Conservation (phyloP, 2,797 vertebrate genomes). For the Melanotaenia maccullochi region DNA sequence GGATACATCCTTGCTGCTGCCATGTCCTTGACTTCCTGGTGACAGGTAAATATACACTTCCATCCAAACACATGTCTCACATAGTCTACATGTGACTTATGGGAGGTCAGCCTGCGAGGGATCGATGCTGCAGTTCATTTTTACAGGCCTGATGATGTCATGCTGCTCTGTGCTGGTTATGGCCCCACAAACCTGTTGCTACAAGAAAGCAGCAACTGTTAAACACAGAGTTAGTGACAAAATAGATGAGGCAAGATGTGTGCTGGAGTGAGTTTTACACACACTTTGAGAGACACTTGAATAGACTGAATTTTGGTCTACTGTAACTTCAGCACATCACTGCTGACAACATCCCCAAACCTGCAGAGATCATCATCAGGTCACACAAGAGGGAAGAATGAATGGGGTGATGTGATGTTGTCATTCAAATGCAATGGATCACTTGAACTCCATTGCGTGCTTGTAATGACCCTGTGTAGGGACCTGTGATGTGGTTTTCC, state of each 20-base stretch:
- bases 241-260: constrained; percentile 7
- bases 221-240: not conserved
- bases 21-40: constrained; percentile 70
- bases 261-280: constrained; percentile 4
- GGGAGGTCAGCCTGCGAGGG: constrained; percentile 63
- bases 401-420: constrained; percentile 75
- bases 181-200: constrained; percentile 65
- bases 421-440: constrained; percentile 77
- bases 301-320: constrained; percentile 12
- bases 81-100: constrained; percentile 69
- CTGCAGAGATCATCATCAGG: constrained; percentile 67
- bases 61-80: constrained; percentile 71
- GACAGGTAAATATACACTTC: constrained; percentile 80
- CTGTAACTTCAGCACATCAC: constrained; percentile 54
- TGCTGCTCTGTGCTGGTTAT: constrained; percentile 54
- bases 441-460: constrained; percentile 73
- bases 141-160: constrained; percentile 76
- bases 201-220: constrained; percentile 24
- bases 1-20: constrained; percentile 55
- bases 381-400: constrained; percentile 63
- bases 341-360: constrained; percentile 60
- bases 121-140: constrained; percentile 74
- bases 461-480: constrained; percentile 77
- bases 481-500: constrained; percentile 77
- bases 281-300: constrained; percentile 32